A percentile compares a stretch with the other conserved stretches of the same genome.
phyloP scores from a whole-genome alignment of 2,113 vertebrate species.

The Rhadina sibilatrix region DNA sequence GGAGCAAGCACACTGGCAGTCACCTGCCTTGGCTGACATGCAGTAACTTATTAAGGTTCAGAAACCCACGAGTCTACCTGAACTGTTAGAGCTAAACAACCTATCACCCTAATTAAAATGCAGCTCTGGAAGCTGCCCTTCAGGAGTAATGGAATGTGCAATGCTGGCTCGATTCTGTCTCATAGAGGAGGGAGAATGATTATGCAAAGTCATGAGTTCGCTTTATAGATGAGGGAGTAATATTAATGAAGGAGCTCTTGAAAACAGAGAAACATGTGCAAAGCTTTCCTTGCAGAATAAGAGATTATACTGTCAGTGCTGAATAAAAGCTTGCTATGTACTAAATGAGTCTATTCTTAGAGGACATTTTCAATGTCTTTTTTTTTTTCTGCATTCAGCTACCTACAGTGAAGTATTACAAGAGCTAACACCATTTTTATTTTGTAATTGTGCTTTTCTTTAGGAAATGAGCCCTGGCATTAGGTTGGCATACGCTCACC shows the following conservation, averaged over 20 bases:
- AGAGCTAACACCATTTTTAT: not conserved
- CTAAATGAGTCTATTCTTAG: conserved; percentile 73
- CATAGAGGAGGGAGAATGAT: conserved; percentile 59
- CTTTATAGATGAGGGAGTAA: conserved; percentile 8
- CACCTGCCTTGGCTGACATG: not conserved
- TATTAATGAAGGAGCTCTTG: conserved; percentile 72
- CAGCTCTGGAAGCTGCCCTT: conserved; percentile 3
- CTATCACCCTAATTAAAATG: not conserved
- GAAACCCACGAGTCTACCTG: not conserved
- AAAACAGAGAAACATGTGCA: conserved; percentile 75
- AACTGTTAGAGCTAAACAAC: not conserved
- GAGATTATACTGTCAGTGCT: conserved; percentile 63
- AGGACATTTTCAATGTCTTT: not conserved
- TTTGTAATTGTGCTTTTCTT: not conserved
- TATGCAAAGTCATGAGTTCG: conserved; percentile 82
- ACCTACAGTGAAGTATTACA: not conserved
- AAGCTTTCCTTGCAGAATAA: conserved; percentile 72
- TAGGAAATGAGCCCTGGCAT: not conserved
- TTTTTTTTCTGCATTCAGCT: not conserved
- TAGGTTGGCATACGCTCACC: not conserved
- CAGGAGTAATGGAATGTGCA: not conserved
- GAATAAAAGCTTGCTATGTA: conserved; percentile 69
- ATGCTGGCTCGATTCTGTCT: not conserved
- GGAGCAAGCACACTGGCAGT: not conserved
- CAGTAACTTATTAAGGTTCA: not conserved